phyloP scores from a whole-genome alignment of 2,113 vertebrate species.

The Maylandia zebra region DNA sequence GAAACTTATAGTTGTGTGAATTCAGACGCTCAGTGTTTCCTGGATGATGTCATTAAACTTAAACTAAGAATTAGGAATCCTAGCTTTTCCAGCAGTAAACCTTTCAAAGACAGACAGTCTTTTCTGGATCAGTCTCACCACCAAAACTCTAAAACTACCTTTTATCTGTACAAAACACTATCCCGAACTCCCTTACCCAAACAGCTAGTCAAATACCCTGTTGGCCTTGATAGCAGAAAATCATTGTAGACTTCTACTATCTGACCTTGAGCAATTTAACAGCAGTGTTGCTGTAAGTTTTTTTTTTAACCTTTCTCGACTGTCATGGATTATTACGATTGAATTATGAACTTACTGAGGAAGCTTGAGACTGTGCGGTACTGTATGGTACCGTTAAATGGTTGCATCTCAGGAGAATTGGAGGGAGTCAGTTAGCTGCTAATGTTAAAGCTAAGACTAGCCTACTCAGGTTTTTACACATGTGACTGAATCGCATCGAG shows the following conservation, averaged over 20 bases:
- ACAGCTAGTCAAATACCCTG: not conserved
- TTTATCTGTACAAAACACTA: not conserved
- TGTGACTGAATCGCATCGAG: not conserved
- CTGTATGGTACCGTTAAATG: not conserved
- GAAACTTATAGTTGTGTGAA: not conserved
- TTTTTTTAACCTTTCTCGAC: not conserved
- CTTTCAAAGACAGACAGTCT: not conserved
- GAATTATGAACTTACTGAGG: not conserved
- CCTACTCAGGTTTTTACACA: not conserved
- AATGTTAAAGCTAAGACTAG: not conserved
- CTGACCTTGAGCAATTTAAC: not conserved
- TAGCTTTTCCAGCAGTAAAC: not conserved
- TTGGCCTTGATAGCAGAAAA: not conserved
- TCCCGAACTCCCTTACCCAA: not conserved
- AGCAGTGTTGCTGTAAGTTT: not conserved
- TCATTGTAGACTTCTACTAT: not conserved
- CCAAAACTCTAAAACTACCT: not conserved
- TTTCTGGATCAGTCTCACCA: not conserved
- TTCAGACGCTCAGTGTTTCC: not conserved
- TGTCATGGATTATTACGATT: not conserved
- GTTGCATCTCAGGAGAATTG: not conserved
- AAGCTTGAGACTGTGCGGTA: not conserved
- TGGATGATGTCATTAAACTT: not conserved
- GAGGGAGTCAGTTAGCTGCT: not conserved
- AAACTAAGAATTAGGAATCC: not conserved